Evolutionary conservation across 2,113 vertebrate genomes (phyloP).

Genomic region (Triplophysa dalaica): DNA sequence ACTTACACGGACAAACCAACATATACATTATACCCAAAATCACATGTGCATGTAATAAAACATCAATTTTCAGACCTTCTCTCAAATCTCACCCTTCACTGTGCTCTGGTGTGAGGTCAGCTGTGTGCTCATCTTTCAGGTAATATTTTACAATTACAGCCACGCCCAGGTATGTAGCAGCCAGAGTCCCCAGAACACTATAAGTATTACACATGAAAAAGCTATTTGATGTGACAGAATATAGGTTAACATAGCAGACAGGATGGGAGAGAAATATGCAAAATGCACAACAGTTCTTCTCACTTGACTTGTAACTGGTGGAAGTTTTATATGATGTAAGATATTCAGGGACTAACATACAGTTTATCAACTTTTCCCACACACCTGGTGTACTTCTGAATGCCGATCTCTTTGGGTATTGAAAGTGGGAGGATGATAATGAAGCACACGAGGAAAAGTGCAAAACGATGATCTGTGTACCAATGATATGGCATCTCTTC

Average conservation of each 20-base stretch:
- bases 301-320: not conserved
- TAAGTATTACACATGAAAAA: constrained; percentile 24
- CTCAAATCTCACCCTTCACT: constrained; percentile 72
- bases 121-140: constrained; percentile 65
- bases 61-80: not conserved
- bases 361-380: not conserved
- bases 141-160: constrained; percentile 82
- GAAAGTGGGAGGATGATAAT: constrained; percentile 78
- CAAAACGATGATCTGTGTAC: constrained; percentile 76
- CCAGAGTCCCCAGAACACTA: constrained; percentile 85
- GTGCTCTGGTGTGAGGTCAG: constrained; percentile 51
- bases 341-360: not conserved
- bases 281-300: not conserved
- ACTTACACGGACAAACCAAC: not conserved
- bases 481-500: constrained; percentile 71
- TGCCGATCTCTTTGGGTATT: constrained; percentile 77
- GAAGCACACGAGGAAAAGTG: constrained; percentile 73
- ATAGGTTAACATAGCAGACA: constrained; percentile 2
- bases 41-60: not conserved
- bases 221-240: not conserved
- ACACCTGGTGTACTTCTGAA: constrained; percentile 81
- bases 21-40: not conserved
- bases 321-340: not conserved
- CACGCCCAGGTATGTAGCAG: constrained; percentile 83
- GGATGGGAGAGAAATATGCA: not conserved